Base-by-base conservation (phyloP, 2,797 vertebrate genomes). In the Acomys russatus region DNA sequence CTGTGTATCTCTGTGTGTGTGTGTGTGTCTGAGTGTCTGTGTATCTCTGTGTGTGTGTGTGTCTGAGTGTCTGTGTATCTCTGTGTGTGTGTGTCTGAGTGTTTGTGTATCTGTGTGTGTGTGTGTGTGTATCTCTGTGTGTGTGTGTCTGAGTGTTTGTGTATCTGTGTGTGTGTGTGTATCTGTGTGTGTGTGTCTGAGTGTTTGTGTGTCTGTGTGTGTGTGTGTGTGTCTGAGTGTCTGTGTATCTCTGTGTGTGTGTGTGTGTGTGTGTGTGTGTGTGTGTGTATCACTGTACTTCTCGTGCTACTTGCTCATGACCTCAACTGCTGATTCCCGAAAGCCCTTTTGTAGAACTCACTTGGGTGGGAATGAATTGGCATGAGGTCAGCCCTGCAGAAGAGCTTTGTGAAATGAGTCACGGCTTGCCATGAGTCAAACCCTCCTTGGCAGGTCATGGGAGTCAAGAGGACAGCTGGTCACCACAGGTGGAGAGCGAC, bases 371-470 rank as follows among this genome's bases (percentile, higher is more conserved):
- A 96, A 88, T 96, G 95, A 88, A 15, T 63, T 95, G 89, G 61
- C 90, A 63, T 61, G 49, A 38, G 61, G 78, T 94, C 94, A 92
- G 80, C 35, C 77, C 49, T 56, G 70, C 96, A 90, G 91, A 96
- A 84, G 33, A 93, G 78, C 49, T 80, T 94, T 90, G 94, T 97
- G 94, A 96, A 96, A 94, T 91, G 97, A 97, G 90, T 97, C 90
- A 97, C 44, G 59, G 68, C 85, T 78, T 74, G 38, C 87, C 38
- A n/a, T 82, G 91, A 94, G 77, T 88, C 96, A 87, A 94, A 96
- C 92, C 56, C 66, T 92, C 86, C n/a, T 87, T 95, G 95, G 84
- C 12, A 85, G 68, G 28, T 64, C 90, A 54, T 49, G 76, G 68
- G 70, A 93, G 80, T 66, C 73, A 82, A 44, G 71, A 80, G 51